A percentile compares a stretch with the other conserved stretches of the same genome.
Conservation (phyloP, 2,888 invertebrate genomes). For the Pandemis heparana region DNA sequence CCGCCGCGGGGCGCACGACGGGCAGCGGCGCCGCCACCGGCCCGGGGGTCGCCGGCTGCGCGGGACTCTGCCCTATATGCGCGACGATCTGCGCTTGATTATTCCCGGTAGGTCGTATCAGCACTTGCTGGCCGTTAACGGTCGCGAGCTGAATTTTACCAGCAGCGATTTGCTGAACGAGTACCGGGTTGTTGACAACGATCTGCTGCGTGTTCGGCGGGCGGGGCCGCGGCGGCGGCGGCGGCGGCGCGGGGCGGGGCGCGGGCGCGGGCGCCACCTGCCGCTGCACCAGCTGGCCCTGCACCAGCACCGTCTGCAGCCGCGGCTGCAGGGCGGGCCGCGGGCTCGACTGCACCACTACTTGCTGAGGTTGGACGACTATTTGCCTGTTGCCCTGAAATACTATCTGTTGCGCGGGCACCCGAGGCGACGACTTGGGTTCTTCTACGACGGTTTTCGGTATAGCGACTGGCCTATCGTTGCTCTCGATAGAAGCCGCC, state of each 20-base stretch:
- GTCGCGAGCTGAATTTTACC: conserved; percentile 94
- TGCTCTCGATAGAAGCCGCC: conserved; percentile 48
- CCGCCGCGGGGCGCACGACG: conserved; percentile 51
- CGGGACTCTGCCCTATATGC: conserved; percentile 87
- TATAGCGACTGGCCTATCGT: conserved; percentile 49
- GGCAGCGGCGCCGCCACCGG: conserved; percentile 52
- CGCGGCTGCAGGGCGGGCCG: conserved; percentile 60
- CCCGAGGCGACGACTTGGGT: conserved; percentile 43
- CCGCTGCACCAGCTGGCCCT: conserved; percentile 60
- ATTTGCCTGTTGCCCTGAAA: conserved; percentile 66
- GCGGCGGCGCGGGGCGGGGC: conserved; percentile 50
- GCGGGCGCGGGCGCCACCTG: conserved; percentile 54
- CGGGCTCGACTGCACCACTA: conserved; percentile 60
- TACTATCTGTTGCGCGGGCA: conserved; percentile 59
- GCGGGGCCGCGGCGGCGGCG: conserved; percentile 61
- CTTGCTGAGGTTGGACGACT: conserved; percentile 69
- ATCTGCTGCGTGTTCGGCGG: conserved; percentile 87
- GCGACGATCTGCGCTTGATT: conserved; percentile 92
- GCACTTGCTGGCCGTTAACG: conserved; percentile 94
- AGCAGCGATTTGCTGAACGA: conserved; percentile 93
- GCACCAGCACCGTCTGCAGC: conserved; percentile 74
- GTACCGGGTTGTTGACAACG: conserved; percentile 90
- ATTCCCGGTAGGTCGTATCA: conserved; percentile 92
- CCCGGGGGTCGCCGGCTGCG: conserved; percentile 55
- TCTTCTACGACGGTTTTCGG: conserved; percentile 53